Conservation (phyloP, 2,888 invertebrate species). For the Leptinotarsa juncta region DNA sequence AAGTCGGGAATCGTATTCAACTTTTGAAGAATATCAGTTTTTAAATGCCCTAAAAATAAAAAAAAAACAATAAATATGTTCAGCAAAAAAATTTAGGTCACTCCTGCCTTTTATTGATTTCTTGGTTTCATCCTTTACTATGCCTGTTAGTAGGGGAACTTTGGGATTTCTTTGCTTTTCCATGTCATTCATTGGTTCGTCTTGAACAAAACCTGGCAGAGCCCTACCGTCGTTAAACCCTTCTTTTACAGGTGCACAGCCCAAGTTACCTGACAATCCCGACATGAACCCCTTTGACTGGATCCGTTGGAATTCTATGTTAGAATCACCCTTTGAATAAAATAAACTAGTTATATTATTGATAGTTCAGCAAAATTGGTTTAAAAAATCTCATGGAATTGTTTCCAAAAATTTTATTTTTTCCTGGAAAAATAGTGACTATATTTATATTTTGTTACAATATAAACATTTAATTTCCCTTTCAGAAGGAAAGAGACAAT, state of each 20-base stretch:
- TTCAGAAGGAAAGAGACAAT: background rate
- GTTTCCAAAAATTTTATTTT: too few species aligned
- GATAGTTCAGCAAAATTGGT: too few species aligned
- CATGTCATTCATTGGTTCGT: slow-evolving; percentile 73
- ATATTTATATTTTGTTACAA: too few species aligned
- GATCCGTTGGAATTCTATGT: slow-evolving; percentile 70
- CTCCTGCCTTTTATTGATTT: slow-evolving; percentile 70
- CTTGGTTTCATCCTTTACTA: slow-evolving; percentile 79
- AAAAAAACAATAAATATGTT: background rate
- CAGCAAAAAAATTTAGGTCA: background rate
- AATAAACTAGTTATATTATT: slow-evolving; percentile 44
- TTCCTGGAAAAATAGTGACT: too few species aligned
- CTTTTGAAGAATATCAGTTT: slow-evolving; percentile 62
- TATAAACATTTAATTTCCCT: background rate
- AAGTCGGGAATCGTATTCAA: slow-evolving; percentile 64
- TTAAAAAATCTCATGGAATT: too few species aligned
- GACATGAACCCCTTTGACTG: slow-evolving; percentile 73
- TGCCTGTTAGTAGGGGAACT: slow-evolving; percentile 79
- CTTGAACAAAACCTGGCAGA: slow-evolving; percentile 75
- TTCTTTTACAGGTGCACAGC: slow-evolving; percentile 78
- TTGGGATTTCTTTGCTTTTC: slow-evolving; percentile 67
- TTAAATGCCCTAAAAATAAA: slow-evolving; percentile 55
- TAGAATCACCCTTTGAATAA: slow-evolving; percentile 70
- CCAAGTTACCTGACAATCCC: slow-evolving; percentile 72
- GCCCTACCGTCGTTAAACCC: slow-evolving; percentile 74